Evolutionary conservation across 2,797 vertebrate genomes (phyloP), one percentile per base, ranked within the genome.

Genomic region (Monodelphis domestica): DNA sequence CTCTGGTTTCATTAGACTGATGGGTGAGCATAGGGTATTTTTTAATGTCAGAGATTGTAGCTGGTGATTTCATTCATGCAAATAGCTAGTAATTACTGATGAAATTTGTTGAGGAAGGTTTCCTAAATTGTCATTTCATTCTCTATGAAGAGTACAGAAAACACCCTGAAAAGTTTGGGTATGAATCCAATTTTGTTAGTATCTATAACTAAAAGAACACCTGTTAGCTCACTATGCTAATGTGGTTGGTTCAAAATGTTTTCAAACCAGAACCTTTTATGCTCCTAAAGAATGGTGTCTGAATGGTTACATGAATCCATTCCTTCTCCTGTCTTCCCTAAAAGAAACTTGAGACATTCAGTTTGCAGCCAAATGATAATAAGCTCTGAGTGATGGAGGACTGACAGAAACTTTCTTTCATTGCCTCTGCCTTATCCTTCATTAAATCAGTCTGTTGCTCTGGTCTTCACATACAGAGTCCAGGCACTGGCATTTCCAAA

Each of bases 371-470:
- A 33, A 33, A 88, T n/a, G n/a, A n/a, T 93, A 93, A 91, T 89
- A 96, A 91, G 33, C 92, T 54, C 94, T 89, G 94, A 70, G 33
- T 53, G 89, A 90, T 94, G 33, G 63, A 89, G 88, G 90, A 95
- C 87, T 94, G 51, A 92, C 87, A 93, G 92, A 94, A 95, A 91
- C 89, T 92, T 91, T n/a, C 89, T 96, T 96, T 96, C 89, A 95
- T 91, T 51, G 54, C 84, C n/a, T 91, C 95, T 91, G 91, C 15
- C 21, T 10, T 91, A 93, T 52, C 56, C 52, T 87, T 91, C 92
- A 90, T 93, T 89, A 29, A 15, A 45, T 88, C 57, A 88, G 51
- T 1, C 52, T 91, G 28, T 88, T 91, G 84, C 90, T 95, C 94
- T 50, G 92, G 24, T 91, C 51, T 54, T 92, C 33, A 92, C 45